These are phyloP conservation scores for Eptesicus fuscus DNA, from an alignment of 2,113 vertebrate species.

Conservation along the genomic window DNA sequence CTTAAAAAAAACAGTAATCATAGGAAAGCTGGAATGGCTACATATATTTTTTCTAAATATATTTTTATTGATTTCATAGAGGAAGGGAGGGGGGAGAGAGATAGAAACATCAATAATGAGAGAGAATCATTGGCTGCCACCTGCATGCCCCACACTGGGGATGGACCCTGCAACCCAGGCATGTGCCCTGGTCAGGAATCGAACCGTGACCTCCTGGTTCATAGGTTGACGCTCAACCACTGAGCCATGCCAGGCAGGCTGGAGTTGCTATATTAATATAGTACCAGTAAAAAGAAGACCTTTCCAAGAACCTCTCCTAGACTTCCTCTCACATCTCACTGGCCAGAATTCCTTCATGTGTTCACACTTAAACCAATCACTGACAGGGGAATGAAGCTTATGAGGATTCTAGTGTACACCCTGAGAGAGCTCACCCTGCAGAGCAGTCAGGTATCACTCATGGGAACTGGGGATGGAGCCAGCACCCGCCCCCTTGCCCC, in stretches of 20 bases:
- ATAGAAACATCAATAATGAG: too few relatives aligned
- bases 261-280: neutral
- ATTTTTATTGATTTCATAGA: too few relatives aligned
- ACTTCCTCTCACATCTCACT: neutral
- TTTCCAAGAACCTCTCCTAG: neutral
- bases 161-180: too few relatives aligned
- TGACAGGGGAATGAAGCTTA: neutral
- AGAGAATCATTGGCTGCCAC: too few relatives aligned
- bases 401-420: neutral
- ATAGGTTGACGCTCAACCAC: too few relatives aligned
- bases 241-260: too few relatives aligned
- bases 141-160: too few relatives aligned
- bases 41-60: too few relatives aligned
- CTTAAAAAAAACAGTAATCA: neutral
- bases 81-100: too few relatives aligned
- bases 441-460: neutral
- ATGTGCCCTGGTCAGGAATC: too few relatives aligned
- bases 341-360: neutral
- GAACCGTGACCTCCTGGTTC: too few relatives aligned
- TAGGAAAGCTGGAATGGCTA: neutral
- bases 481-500: neutral
- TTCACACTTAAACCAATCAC: neutral
- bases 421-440: neutral
- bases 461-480: neutral
- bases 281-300: neutral